Conservation (phyloP, 2,113 vertebrate genomes). For the Lamprologus lemairii region DNA sequence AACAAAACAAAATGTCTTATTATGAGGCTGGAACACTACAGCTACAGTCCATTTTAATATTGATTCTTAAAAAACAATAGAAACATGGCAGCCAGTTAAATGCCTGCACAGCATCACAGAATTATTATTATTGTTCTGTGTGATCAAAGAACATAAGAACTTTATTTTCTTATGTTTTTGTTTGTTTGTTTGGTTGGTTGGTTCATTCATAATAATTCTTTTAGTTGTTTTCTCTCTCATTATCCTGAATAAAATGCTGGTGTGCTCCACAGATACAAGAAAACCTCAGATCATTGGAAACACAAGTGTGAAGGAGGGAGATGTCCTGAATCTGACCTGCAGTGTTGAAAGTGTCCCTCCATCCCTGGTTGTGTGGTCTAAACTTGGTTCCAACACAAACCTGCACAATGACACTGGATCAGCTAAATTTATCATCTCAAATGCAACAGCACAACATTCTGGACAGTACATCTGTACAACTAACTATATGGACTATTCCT, state of each 20-base stretch:
- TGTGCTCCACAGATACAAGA: not conserved
- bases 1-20: not conserved
- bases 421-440: not conserved
- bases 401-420: not conserved
- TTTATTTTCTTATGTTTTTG: not conserved
- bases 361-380: not conserved
- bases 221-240: not conserved
- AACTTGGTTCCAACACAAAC: not conserved
- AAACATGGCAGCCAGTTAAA: not conserved
- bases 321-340: not conserved
- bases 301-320: not conserved
- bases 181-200: rapidly evolving
- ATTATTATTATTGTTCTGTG: not conserved
- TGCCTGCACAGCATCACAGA: not conserved
- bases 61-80: not conserved
- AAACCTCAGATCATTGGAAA: not conserved
- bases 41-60: not conserved
- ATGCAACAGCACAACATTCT: not conserved
- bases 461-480: not conserved
- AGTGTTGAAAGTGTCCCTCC: not conserved
- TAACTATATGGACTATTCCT: rapidly evolving
- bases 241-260: not conserved
- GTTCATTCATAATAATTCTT: not conserved
- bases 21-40: not conserved
- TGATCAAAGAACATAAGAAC: not conserved